Percentiles rank a stretch among this genome's conserved stretches.
phyloP scores from a whole-genome alignment of 2,888 invertebrate species.

The Lepas anatifera region DNA sequence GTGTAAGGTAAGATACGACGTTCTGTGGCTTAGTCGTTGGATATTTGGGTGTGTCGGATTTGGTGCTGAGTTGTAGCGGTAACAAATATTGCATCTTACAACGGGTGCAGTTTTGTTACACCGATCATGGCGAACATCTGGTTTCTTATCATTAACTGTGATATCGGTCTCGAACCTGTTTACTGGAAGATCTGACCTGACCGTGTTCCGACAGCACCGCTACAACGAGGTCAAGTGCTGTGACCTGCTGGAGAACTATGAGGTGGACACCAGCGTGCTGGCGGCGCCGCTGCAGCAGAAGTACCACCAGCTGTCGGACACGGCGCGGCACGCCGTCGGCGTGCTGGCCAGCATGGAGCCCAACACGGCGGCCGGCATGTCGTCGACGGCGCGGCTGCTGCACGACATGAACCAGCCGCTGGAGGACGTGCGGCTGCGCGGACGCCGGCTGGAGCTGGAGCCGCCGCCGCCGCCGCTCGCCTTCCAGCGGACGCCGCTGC shows the following conservation, averaged over 20 bases:
- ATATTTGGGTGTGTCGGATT: too few species aligned
- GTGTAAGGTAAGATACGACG: not conserved
- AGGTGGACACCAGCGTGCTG: conserved; percentile 4
- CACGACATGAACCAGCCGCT: conserved; percentile 82
- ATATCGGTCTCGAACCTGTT: too few species aligned
- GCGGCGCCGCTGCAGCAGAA: conserved; percentile 1
- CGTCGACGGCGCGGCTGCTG: conserved; percentile 52
- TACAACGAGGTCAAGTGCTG: conserved; percentile 7
- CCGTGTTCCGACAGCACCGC: not conserved
- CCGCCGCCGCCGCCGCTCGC: not conserved
- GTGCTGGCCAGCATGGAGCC: conserved; percentile 5
- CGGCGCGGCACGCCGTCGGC: not conserved
- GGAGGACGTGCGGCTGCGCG: conserved; percentile 50
- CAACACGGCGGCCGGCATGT: conserved; percentile 4
- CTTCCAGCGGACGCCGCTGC: conserved; percentile 8
- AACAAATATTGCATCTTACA: too few species aligned
- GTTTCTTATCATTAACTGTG: too few species aligned
- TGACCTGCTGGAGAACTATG: not conserved
- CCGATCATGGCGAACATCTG: too few species aligned
- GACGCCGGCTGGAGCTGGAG: not conserved
- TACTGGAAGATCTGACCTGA: too few species aligned
- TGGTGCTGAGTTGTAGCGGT: too few species aligned
- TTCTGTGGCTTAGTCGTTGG: not conserved
- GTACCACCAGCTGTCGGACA: not conserved
- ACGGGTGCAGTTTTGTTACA: too few species aligned